Evolutionary conservation across 2,888 invertebrate species (phyloP).

Genomic region (Isoperla grammatica): DNA sequence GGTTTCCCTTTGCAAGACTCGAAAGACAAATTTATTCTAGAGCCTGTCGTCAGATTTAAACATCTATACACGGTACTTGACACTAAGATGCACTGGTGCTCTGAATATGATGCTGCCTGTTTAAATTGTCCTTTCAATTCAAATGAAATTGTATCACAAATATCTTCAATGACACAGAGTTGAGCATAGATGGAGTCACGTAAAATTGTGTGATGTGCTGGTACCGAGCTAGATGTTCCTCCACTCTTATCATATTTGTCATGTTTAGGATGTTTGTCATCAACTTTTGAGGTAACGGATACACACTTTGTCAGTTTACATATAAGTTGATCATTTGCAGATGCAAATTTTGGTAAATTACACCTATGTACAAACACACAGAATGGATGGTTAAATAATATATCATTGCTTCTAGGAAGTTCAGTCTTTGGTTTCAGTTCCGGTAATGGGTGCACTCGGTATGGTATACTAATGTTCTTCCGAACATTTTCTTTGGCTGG

Average conservation of each 20-base stretch:
- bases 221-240: background rate
- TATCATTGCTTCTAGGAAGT: conserved; percentile 8
- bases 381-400: conserved; percentile 39
- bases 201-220: background rate
- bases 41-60: background rate
- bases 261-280: conserved; percentile 17
- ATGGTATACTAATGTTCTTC: background rate
- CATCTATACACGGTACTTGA: background rate
- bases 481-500: no score
- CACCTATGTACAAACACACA: conserved; percentile 42
- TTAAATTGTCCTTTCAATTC: conserved; percentile 1
- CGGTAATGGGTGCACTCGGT: conserved; percentile 32
- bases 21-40: background rate
- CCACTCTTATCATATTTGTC: background rate
- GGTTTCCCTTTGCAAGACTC: background rate
- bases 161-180: conserved; percentile 38
- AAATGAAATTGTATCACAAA: conserved; percentile 29
- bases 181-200: conserved; percentile 23
- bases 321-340: conserved; percentile 26
- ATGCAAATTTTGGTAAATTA: conserved; percentile 30
- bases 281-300: conserved; percentile 21
- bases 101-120: background rate
- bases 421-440: background rate
- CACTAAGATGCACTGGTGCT: background rate
- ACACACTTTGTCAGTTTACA: conserved; percentile 37